Percentiles rank a stretch among this genome's conserved stretches.
Evolutionary conservation across 1,140 invertebrate genomes (phyloP).

Genomic region (Drosophila melanogaster): Release_6_plus_ISO1_MT NC_004354.4:16803501-16804000

Average conservation of each 20-base stretch:
- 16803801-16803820: background rate
- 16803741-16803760: background rate
- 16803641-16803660: background rate
- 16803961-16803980: slow-evolving; percentile 71
- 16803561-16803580: too few species aligned
- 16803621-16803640: background rate
- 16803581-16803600: too few species aligned
- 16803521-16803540: too few species aligned
- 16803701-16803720: background rate
- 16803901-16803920: slow-evolving; percentile 2
- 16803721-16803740: background rate
- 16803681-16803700: background rate
- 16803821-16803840: background rate
- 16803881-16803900: background rate
- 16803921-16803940: slow-evolving; percentile 60
- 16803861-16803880: background rate
- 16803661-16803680: background rate
- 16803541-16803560: too few species aligned
- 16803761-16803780: slow-evolving; percentile 4
- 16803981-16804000: slow-evolving; percentile 70
- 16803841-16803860: background rate
- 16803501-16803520: too few species aligned
- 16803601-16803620: too few species aligned
- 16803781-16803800: background rate
- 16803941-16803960: slow-evolving; percentile 70